Evolutionary conservation across 2,888 invertebrate species (phyloP).

Genomic region (Sinotaia quadrata): DNA sequence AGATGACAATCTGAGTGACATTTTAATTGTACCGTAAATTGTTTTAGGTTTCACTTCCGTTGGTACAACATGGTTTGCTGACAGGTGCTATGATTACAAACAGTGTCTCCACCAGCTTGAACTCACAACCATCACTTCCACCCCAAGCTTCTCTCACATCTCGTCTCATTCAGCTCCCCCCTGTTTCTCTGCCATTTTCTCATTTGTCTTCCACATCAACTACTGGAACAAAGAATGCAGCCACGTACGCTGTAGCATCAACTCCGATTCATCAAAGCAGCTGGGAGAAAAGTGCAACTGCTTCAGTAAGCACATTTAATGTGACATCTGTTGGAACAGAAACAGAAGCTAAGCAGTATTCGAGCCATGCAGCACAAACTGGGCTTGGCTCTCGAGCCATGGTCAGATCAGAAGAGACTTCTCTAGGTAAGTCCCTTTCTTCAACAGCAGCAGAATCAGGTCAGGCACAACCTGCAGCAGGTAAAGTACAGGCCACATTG

Average conservation of each 20-base stretch:
- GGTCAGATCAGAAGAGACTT: not conserved
- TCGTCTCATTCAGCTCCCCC: not conserved
- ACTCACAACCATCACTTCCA: not conserved
- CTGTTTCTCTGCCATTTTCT: not conserved
- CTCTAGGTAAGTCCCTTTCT: not conserved
- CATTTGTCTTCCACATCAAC: not conserved
- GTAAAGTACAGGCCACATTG: too few species aligned
- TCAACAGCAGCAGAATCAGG: not conserved
- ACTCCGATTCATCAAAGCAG: not conserved
- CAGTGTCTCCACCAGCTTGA: not conserved
- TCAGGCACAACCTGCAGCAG: too few species aligned
- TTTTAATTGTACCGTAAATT: too few species aligned
- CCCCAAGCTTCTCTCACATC: not conserved
- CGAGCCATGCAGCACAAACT: conserved; percentile 21
- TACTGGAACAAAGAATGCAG: not conserved
- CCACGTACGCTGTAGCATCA: not conserved
- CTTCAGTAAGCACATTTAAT: not conserved
- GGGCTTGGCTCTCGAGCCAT: not conserved
- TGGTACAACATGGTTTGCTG: conserved; percentile 20
- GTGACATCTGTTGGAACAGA: conserved; percentile 19
- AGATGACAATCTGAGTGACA: too few species aligned
- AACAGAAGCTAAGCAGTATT: conserved; percentile 12
- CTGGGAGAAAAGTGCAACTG: not conserved
- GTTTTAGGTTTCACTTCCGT: too few species aligned
- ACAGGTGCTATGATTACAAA: not conserved